Conservation (phyloP, 2,888 invertebrate genomes). For the Campaea margaritaria region DNA sequence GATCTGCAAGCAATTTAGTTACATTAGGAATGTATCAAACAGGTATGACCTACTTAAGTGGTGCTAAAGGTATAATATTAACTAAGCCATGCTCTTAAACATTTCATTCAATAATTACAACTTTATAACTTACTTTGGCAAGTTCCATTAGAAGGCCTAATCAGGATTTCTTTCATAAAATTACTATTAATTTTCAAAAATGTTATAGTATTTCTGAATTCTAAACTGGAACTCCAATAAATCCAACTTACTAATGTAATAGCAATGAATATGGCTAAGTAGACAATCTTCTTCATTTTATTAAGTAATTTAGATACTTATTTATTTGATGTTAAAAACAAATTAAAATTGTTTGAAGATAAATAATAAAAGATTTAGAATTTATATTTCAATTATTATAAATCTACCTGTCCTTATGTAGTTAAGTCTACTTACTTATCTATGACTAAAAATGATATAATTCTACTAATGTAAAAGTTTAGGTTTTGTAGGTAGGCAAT, state of each 20-base stretch:
- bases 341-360: too few relatives aligned
- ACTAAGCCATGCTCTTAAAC: neutral
- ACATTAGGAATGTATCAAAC: too few relatives aligned
- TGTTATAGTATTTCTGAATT: slow-evolving; percentile 54
- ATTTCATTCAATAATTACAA: neutral
- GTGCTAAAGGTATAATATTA: neutral
- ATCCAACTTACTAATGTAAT: slow-evolving; percentile 61
- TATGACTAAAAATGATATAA: too few relatives aligned
- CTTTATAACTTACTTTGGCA: slow-evolving; percentile 57
- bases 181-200: slow-evolving; percentile 49
- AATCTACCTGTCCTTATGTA: too few relatives aligned
- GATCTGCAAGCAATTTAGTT: slow-evolving; percentile 58
- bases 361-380: neutral
- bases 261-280: slow-evolving; percentile 38
- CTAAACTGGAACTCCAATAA: slow-evolving; percentile 61
- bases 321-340: too few relatives aligned
- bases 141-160: slow-evolving; percentile 50
- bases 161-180: slow-evolving; percentile 48
- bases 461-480: too few relatives aligned
- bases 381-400: too few relatives aligned
- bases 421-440: too few relatives aligned
- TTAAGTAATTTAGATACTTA: neutral
- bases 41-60: neutral
- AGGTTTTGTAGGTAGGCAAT: too few relatives aligned
- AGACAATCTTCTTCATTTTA: slow-evolving; percentile 36